Conservation (phyloP, 2,888 invertebrate genomes). For the Brachylomia viminalis region DNA sequence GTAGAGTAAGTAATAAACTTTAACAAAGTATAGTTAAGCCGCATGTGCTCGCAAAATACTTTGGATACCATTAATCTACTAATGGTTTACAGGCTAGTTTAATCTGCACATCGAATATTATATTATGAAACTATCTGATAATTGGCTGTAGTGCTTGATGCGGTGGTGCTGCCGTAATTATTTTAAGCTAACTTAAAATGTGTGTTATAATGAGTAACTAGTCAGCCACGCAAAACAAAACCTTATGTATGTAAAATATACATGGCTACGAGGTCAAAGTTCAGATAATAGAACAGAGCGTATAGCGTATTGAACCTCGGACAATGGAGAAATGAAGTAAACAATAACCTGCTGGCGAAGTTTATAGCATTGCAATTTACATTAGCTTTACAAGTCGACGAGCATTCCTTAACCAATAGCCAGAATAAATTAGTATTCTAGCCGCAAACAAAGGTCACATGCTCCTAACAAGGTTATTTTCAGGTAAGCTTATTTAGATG, state of each 20-base stretch:
- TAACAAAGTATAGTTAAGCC: slow-evolving; percentile 21
- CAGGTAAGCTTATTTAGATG: slow-evolving; percentile 29
- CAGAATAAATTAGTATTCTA: slow-evolving; percentile 58
- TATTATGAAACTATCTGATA: slow-evolving; percentile 37
- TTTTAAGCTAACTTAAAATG: slow-evolving; percentile 29
- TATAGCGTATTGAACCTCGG: slow-evolving; percentile 42
- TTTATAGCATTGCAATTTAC: slow-evolving; percentile 47
- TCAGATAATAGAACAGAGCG: slow-evolving; percentile 51
- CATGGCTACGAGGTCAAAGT: slow-evolving; percentile 52
- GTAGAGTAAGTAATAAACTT: slow-evolving; percentile 39
- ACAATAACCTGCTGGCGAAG: slow-evolving; percentile 55
- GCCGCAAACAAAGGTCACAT: slow-evolving; percentile 34
- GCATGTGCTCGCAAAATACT: slow-evolving; percentile 1
- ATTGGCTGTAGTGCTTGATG: slow-evolving; percentile 21
- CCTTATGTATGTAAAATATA: slow-evolving; percentile 34
- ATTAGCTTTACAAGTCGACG: slow-evolving; percentile 39
- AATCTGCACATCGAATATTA: slow-evolving; percentile 32
- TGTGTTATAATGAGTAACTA: slow-evolving; percentile 9
- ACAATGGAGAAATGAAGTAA: slow-evolving; percentile 49
- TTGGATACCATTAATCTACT: slow-evolving; percentile 52
- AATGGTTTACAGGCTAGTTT: slow-evolving; percentile 53
- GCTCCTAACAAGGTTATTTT: slow-evolving; percentile 34
- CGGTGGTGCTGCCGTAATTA: slow-evolving; percentile 9
- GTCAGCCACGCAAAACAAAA: slow-evolving; percentile 38
- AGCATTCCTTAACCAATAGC: slow-evolving; percentile 45